A percentile compares a stretch with the other conserved stretches of the same genome.
Conservation (phyloP, 2,113 vertebrate species). For the Cynopterus brachyotis region DNA sequence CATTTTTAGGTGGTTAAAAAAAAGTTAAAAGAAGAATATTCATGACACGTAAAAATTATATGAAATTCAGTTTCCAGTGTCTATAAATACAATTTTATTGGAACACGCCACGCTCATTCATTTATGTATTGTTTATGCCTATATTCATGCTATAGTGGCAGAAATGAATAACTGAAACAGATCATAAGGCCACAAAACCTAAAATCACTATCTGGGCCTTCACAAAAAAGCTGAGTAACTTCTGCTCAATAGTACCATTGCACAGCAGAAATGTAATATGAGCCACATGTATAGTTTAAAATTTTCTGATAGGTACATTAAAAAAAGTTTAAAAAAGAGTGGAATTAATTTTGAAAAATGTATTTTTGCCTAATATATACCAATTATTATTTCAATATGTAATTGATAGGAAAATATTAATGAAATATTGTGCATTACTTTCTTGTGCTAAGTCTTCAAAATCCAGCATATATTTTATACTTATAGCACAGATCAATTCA, state of each 20-base stretch:
- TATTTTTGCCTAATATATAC: neutral
- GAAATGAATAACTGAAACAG: neutral
- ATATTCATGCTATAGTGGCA: neutral
- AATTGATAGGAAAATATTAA: neutral
- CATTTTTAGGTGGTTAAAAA: neutral
- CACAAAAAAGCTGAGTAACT: neutral
- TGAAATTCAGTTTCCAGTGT: neutral
- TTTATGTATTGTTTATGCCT: neutral
- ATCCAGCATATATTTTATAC: neutral
- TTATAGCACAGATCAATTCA: neutral
- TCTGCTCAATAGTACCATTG: neutral
- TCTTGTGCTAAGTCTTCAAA: neutral
- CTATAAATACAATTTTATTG: slow-evolving; percentile 18
- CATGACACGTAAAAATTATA: neutral
- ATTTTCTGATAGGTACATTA: neutral
- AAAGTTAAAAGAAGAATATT: neutral
- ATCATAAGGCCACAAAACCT: neutral
- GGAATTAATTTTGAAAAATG: neutral
- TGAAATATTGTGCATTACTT: neutral
- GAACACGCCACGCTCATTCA: neutral
- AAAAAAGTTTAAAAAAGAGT: neutral
- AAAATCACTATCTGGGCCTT: neutral
- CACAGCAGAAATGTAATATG: neutral
- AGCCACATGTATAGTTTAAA: neutral
- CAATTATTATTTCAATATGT: neutral